Evolutionary conservation across 2,888 invertebrate genomes (phyloP), one percentile per base, ranked within the genome.

Genomic region (Zhengitettix transpicula): DNA sequence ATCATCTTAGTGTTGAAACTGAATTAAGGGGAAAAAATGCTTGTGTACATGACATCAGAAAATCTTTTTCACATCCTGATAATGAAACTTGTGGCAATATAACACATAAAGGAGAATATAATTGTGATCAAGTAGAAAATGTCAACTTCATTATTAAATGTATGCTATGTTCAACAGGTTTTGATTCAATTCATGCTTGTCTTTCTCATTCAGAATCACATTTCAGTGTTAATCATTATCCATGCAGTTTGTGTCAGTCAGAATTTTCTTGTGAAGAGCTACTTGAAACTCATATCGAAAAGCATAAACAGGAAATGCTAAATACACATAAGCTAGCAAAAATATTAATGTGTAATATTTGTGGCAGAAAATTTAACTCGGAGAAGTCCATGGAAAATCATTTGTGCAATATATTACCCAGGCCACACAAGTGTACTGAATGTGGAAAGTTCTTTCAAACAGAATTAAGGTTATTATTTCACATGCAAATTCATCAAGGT

Each of bases 361-460:
- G 63, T 57, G 59, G 59, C 0, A 42, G 56, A 11, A 53, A 55
- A 9, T 60, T 64, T 54, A 61, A 58, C 42, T 51, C 56, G 8
- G 40, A 55, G 10, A 59, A 55, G 17, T 55, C 60, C 2, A 28
- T 61, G 51, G 59, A 51, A n/a, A 52, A 56, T 8, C 63, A 63
- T 40, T 28, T 51, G 10, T 63, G 63, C 51, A 41, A 41, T 15
- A 59, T 41, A n/a, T 44, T 40, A 52, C 17, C 56, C 15, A 55
- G 55, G 9, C 54, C 59, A 12, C 59, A 53, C 59, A 58, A 55
- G 55, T 65, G 66, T 44, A 15, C 42, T 10, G 60, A 60, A 42
- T 66, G 66, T 55, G 61, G 61, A 8, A 65, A 64, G 54, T 62
- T 59, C 55, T 65, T 64, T 55, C 60, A 61, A 42, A 59, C 64